A percentile compares a stretch with the other conserved stretches of the same genome.
These are phyloP conservation scores for Dryoscopus gambensis DNA, from an alignment of 2,113 vertebrate species.

Conservation along the genomic window DNA sequence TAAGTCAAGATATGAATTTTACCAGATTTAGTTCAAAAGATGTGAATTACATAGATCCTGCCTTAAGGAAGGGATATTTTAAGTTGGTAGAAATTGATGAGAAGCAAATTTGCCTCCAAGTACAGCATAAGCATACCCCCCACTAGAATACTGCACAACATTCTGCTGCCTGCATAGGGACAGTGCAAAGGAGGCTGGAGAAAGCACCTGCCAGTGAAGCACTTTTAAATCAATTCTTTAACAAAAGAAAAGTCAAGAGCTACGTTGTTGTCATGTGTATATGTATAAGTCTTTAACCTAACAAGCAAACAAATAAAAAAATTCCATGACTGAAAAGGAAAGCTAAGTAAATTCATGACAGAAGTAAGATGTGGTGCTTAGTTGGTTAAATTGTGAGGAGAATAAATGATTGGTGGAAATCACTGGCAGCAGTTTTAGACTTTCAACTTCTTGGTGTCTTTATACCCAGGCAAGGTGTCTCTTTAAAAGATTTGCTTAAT, in stretches of 20 bases:
- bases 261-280: neutral
- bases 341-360: neutral
- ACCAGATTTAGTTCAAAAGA: neutral
- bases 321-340: neutral
- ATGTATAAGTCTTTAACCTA: neutral
- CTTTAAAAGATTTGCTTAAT: neutral
- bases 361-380: neutral
- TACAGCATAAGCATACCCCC: neutral
- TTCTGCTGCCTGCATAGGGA: neutral
- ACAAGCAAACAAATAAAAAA: neutral
- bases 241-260: neutral
- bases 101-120: neutral
- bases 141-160: neutral
- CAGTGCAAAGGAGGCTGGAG: neutral
- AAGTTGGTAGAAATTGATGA: neutral
- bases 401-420: neutral
- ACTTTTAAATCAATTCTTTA: neutral
- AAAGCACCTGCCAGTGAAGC: neutral
- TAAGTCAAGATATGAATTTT: neutral
- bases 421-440: neutral
- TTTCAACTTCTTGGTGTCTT: neutral
- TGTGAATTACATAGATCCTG: neutral
- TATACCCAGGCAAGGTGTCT: neutral
- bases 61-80: neutral
- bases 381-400: neutral